These are phyloP conservation scores for Cotesia typhae DNA, from an alignment of 1,140 invertebrate species.

Conservation along the genomic window DNA sequence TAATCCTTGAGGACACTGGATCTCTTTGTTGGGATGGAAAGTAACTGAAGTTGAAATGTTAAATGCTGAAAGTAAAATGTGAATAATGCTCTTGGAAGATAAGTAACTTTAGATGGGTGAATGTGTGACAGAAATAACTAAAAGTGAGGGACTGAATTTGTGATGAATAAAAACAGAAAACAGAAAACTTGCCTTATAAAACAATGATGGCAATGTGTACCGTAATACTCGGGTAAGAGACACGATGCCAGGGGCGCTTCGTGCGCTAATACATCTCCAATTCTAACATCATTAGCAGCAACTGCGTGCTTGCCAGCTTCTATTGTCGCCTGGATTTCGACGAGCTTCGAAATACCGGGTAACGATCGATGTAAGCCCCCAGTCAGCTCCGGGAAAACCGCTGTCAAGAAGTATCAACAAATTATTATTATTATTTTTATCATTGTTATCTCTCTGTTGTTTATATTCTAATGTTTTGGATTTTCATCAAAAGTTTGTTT, in stretches of 20 bases:
- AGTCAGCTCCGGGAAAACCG: slow-evolving; percentile 23
- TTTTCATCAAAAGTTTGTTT: no score
- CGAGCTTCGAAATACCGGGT: slow-evolving; percentile 52
- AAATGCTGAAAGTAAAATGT: no score
- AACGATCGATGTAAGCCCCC: slow-evolving; percentile 27
- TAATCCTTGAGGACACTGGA: no score
- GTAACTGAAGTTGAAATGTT: no score
- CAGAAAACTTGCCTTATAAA: slow-evolving; percentile 70
- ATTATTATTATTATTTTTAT: no score
- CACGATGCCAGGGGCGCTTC: slow-evolving; percentile 81
- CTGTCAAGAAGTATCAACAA: slow-evolving; percentile 26
- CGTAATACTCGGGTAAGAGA: slow-evolving; percentile 75
- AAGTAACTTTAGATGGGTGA: no score
- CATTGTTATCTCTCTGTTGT: no score
- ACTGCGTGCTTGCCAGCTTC: slow-evolving; percentile 69
- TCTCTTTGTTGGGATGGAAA: no score
- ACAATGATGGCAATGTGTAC: slow-evolving; percentile 85
- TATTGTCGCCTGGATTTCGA: slow-evolving; percentile 63
- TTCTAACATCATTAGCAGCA: slow-evolving; percentile 68
- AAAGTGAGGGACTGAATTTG: neutral
- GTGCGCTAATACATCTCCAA: slow-evolving; percentile 74
- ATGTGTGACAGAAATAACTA: no score
- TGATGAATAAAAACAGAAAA: neutral
- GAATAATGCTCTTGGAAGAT: no score
- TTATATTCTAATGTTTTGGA: no score